These are phyloP conservation scores for Hypocryptadius cinnamomeus DNA, from an alignment of 2,113 vertebrate species.

Conservation along the genomic window DNA sequence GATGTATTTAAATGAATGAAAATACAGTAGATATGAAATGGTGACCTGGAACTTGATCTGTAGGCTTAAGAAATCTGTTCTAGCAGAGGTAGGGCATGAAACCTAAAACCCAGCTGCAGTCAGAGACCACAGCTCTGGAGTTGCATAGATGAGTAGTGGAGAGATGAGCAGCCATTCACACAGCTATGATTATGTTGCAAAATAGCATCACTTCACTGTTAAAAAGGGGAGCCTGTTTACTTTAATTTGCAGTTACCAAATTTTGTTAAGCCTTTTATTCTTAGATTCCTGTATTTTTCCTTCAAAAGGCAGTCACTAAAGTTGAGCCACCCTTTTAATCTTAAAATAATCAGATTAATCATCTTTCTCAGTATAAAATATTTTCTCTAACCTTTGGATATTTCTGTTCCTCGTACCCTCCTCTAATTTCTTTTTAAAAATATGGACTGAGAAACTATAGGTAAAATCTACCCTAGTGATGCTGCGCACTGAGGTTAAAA, in stretches of 20 bases:
- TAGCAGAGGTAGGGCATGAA: not conserved
- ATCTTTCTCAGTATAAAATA: not conserved
- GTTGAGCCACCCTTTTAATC: not conserved
- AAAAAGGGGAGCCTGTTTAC: not conserved
- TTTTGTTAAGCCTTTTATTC: not conserved
- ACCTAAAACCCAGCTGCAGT: not conserved
- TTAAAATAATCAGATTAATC: not conserved
- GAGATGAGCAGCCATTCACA: not conserved
- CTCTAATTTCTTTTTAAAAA: not conserved
- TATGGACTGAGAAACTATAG: not conserved
- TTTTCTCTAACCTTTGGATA: not conserved
- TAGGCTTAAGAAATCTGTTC: not conserved
- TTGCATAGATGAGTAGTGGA: not conserved
- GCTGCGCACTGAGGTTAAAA: not conserved
- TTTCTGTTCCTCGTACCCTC: not conserved
- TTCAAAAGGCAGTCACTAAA: not conserved
- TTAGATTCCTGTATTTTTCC: not conserved
- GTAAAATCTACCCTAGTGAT: not conserved
- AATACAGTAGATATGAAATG: not conserved
- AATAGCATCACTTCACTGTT: not conserved
- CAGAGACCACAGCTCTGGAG: not conserved
- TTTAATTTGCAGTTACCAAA: not conserved
- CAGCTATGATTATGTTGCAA: fast-evolving
- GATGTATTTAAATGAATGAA: not conserved
- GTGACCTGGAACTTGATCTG: not conserved